A percentile compares a stretch with the other conserved stretches of the same genome.
phyloP scores from a whole-genome alignment of 2,888 invertebrate genomes.

The Dynastes grantii region DNA sequence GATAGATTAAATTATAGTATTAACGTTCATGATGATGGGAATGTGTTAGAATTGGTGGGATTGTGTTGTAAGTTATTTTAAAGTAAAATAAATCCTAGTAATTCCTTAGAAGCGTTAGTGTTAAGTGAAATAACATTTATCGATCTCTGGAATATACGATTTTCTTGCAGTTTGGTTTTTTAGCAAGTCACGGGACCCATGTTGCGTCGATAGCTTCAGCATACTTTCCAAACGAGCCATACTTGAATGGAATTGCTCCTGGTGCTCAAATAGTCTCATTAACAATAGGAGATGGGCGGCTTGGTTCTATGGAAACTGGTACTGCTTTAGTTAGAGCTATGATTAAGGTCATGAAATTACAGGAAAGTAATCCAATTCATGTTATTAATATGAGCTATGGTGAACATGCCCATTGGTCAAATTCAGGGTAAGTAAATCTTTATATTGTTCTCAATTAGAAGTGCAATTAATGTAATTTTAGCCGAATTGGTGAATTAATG shows the following conservation, averaged over 20 bases:
- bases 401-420: conserved; percentile 94
- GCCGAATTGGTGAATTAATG: conserved; percentile 89
- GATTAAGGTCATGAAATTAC: conserved; percentile 86
- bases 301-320: conserved; percentile 98
- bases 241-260: conserved; percentile 95
- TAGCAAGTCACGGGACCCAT: conserved; percentile 97
- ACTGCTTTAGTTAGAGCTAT: conserved; percentile 94
- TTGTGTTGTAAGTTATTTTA: conserved; percentile 86
- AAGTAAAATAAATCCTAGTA: background rate
- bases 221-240: conserved; percentile 88
- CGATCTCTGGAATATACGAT: background rate
- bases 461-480: conserved; percentile 66
- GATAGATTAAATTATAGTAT: conserved; percentile 92
- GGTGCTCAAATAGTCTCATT: conserved; percentile 95
- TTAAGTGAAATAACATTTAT: background rate
- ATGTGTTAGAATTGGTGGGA: conserved; percentile 92
- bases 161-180: conserved; percentile 55
- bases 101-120: background rate
- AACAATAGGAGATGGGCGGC: conserved; percentile 91
- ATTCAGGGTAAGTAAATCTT: conserved; percentile 80
- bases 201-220: conserved; percentile 97
- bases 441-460: background rate
- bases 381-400: conserved; percentile 99
- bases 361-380: conserved; percentile 78
- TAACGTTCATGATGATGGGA: conserved; percentile 93